A percentile compares a stretch with the other conserved stretches of the same genome.
These are phyloP conservation scores for Brachymystax lenok DNA, from an alignment of 2,797 vertebrate species.

Conservation along the genomic window DNA sequence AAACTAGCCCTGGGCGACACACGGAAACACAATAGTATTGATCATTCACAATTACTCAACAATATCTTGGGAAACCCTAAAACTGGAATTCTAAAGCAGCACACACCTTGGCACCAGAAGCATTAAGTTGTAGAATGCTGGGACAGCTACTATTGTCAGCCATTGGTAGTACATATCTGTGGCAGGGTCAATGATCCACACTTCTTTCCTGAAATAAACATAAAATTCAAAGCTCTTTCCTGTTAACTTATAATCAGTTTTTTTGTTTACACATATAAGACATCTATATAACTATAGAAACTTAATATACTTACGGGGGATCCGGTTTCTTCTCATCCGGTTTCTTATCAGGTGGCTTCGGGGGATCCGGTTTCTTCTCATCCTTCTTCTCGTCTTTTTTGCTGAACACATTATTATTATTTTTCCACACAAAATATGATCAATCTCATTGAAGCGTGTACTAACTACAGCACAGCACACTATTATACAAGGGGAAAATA, in stretches of 20 bases:
- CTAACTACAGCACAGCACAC: neutral
- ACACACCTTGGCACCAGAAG: conserved; percentile 90
- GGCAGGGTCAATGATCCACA: conserved; percentile 89
- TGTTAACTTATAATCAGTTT: neutral
- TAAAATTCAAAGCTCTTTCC: neutral
- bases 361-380: conserved; percentile 53
- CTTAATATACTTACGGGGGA: conserved; percentile 56
- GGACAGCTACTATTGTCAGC: conserved; percentile 81
- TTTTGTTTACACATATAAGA: neutral
- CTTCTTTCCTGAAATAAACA: conserved; percentile 78
- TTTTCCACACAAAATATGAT: neutral
- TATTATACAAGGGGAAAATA: neutral
- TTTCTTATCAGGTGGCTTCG: neutral
- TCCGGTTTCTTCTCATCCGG: conserved; percentile 22
- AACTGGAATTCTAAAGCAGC: conserved; percentile 20
- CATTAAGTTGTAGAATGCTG: conserved; percentile 94
- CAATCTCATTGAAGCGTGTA: neutral
- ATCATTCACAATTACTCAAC: neutral
- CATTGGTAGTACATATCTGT: conserved; percentile 90
- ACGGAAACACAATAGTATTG: neutral
- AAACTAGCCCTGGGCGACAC: conserved; percentile 85
- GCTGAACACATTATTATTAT: conserved; percentile 43
- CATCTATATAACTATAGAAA: neutral
- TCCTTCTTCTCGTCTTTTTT: conserved; percentile 58
- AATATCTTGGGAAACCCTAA: neutral